phyloP scores from a whole-genome alignment of 2,113 vertebrate genomes.

The Microtus ochrogaster region DNA sequence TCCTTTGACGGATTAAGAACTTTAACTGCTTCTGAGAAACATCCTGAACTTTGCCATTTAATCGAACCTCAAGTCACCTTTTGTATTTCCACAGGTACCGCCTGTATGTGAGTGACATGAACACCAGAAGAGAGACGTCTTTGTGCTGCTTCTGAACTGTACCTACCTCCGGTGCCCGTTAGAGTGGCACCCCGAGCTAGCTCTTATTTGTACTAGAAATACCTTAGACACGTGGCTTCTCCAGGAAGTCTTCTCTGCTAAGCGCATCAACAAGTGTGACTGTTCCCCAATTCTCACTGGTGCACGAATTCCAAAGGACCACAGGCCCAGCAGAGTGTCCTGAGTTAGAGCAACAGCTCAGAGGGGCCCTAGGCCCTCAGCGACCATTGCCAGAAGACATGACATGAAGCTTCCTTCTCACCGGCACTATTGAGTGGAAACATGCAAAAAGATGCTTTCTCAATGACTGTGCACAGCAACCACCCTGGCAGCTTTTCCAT shows the following conservation, averaged over 20 bases:
- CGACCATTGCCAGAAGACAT: slow-evolving; percentile 72
- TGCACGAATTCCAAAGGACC: background rate
- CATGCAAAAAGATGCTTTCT: background rate
- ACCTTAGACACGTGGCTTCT: background rate
- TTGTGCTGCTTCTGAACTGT: background rate
- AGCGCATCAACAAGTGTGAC: background rate
- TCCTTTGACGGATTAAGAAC: background rate
- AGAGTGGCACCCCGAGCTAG: background rate
- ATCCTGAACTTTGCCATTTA: background rate
- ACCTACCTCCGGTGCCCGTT: background rate
- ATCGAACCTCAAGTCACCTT: background rate
- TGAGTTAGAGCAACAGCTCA: slow-evolving; percentile 14
- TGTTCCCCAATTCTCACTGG: background rate
- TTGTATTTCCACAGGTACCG: background rate
- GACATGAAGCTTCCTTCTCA: slow-evolving; percentile 15
- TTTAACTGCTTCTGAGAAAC: background rate
- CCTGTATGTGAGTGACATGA: no score
- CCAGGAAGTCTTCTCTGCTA: background rate
- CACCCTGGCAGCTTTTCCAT: background rate
- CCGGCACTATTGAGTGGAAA: slow-evolving; percentile 38
- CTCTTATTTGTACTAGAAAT: background rate
- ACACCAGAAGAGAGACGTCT: background rate
- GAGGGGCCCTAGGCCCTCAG: slow-evolving; percentile 48
- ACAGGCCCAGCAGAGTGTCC: background rate
- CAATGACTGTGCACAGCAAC: slow-evolving; percentile 40